phyloP scores from a whole-genome alignment of 2,113 vertebrate species.

The Proteles cristata region DNA sequence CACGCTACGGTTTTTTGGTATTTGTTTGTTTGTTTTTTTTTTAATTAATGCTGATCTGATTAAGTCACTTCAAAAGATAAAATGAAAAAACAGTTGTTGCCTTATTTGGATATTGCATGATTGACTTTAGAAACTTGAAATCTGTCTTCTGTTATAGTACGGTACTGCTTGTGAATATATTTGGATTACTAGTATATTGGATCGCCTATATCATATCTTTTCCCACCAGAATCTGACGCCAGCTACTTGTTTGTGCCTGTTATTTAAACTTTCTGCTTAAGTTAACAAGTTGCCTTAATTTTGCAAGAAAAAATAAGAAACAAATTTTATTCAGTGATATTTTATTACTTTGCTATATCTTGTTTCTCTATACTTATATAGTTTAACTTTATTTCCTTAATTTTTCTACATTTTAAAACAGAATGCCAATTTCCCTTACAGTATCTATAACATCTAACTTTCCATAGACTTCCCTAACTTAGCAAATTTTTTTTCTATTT shows the following conservation, averaged over 20 bases:
- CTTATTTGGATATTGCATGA: background rate
- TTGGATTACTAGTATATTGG: background rate
- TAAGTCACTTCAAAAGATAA: slow-evolving; percentile 39
- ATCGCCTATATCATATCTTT: background rate
- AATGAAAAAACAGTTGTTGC: background rate
- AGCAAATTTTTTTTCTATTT: slow-evolving; percentile 70
- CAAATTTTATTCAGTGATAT: slow-evolving; percentile 42
- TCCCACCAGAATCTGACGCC: background rate
- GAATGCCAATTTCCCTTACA: slow-evolving; percentile 21
- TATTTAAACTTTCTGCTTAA: background rate
- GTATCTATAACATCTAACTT: slow-evolving; percentile 1
- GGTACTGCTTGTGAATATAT: background rate
- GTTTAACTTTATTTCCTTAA: slow-evolving; percentile 13
- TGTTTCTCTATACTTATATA: slow-evolving; percentile 60
- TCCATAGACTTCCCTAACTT: background rate
- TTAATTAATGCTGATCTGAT: slow-evolving; percentile 30
- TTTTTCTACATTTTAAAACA: slow-evolving; percentile 72
- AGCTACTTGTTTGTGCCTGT: background rate
- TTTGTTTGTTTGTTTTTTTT: background rate
- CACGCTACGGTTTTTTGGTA: background rate
- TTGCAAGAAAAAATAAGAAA: slow-evolving; percentile 52
- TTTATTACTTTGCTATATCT: slow-evolving; percentile 63
- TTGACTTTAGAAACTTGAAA: background rate
- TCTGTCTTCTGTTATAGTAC: background rate
- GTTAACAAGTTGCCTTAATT: slow-evolving; percentile 72